A percentile compares a stretch with the other conserved stretches of the same genome.
These are phyloP conservation scores for Monoplex corrugatus DNA, from an alignment of 2,888 invertebrate species.

Conservation along the genomic window DNA sequence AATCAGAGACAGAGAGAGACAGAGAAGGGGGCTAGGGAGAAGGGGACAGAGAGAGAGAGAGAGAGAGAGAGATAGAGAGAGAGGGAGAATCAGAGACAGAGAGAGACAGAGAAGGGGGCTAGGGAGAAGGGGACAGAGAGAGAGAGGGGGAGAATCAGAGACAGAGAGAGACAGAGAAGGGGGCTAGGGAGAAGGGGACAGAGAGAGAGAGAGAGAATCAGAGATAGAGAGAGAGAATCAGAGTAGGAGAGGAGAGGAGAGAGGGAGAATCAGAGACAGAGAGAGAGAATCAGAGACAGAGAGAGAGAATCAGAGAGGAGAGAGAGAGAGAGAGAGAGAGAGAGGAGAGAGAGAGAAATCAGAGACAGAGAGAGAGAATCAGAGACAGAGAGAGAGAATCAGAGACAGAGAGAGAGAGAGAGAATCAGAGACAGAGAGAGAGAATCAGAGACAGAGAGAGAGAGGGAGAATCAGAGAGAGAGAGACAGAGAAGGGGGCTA, in stretches of 20 bases:
- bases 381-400: neutral
- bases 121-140: neutral
- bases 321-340: conserved; percentile 29
- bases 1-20: neutral
- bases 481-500: neutral
- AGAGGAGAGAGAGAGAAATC: neutral
- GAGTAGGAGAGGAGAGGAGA: neutral
- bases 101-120: neutral
- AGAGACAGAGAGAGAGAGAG: conserved; percentile 8
- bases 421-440: neutral
- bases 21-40: neutral
- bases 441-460: neutral
- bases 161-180: neutral
- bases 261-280: neutral
- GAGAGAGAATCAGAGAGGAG: neutral
- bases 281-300: neutral
- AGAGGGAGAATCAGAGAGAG: neutral
- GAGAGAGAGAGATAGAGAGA: neutral
- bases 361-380: too few species aligned
- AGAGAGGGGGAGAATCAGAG: neutral
- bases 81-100: neutral
- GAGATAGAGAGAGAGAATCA: neutral
- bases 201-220: neutral
- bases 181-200: neutral
- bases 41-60: neutral